Evolutionary conservation across 2,888 invertebrate species (phyloP), one percentile per base, ranked within the genome.

Genomic region (Geotrupes spiniger): DNA sequence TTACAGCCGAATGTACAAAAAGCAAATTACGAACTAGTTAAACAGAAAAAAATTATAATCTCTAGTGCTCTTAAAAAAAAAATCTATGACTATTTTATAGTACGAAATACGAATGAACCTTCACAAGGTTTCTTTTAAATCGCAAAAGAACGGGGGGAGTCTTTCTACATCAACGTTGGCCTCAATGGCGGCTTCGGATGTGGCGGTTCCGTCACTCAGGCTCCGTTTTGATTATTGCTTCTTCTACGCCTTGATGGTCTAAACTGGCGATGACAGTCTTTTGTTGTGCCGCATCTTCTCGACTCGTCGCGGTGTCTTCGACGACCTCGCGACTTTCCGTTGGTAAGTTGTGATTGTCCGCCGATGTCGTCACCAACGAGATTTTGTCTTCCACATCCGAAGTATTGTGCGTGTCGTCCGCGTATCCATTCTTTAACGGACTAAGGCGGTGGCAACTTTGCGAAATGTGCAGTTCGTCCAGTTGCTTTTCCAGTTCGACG

Each of bases 401-500:
- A 5, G 21, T 27, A 21, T 39, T 39, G 17, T 40, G n/a, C 9
- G 41, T 14, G 15, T 46, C 33, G 26, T 46, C 46, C 2, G 17
- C 8, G 25, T 12, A 41, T n/a, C 41, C 46, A n/a, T 46, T 46
- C n/a, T 17, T 42, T 5, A 40, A 40, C 40, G 40, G 40, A 2
- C 10, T 40, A 21, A 21, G 21, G 21, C 21, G 21, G 3, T 21
- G 21, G 21, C 21, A 21, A 21, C 4, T 21, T n/a, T n/a, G n/a
- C 2, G 28, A 38, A 10, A 17, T 15, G 4, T 28, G 28, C 25
- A 42, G 38, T 15, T 39, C 39, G 11, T 37, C 54, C 44, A 59
- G 47, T 49, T 61, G 59, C 50, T 55, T 60, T 39, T 63, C 59
- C 42, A 69, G 54, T 42, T 66, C 61, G 10, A 54, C 49, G 47